Percentiles rank a stretch among this genome's conserved stretches.
Evolutionary conservation across 2,797 vertebrate genomes (phyloP).

Genomic region (Cyprinodon diabolis): DNA sequence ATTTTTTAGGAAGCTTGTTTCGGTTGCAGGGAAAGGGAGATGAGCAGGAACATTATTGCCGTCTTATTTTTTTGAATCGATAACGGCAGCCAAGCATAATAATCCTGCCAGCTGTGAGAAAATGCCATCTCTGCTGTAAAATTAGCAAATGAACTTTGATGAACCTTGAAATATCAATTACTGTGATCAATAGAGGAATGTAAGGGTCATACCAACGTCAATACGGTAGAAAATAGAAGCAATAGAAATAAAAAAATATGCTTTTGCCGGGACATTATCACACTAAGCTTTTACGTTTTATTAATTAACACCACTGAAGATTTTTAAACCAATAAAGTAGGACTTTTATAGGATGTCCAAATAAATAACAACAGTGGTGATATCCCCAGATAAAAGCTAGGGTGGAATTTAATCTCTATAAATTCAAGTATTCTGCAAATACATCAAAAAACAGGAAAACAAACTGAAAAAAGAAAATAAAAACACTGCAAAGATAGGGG

Average conservation of each 20-base stretch:
- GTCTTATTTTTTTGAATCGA: neutral
- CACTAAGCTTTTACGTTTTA: neutral
- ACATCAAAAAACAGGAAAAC: no score
- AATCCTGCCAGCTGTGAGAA: slow-evolving; percentile 4
- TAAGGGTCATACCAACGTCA: neutral
- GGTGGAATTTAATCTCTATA: no score
- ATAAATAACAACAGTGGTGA: neutral
- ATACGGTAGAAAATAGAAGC: neutral
- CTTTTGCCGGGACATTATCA: neutral
- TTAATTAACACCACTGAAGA: neutral
- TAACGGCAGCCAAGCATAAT: neutral
- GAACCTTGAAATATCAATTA: slow-evolving; percentile 15
- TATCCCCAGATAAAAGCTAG: no score
- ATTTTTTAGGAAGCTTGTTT: neutral
- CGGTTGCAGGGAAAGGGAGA: neutral
- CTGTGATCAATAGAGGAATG: slow-evolving; percentile 1
- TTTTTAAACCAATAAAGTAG: neutral
- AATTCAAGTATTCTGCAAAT: no score
- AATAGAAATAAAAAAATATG: neutral
- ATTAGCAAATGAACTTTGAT: slow-evolving; percentile 9
- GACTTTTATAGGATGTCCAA: neutral
- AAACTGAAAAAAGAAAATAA: no score
- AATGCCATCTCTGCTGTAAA: slow-evolving; percentile 14
- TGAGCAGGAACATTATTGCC: neutral
- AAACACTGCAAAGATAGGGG: no score